Conservation (phyloP, 2,113 vertebrate species). For the Numida meleagris region DNA sequence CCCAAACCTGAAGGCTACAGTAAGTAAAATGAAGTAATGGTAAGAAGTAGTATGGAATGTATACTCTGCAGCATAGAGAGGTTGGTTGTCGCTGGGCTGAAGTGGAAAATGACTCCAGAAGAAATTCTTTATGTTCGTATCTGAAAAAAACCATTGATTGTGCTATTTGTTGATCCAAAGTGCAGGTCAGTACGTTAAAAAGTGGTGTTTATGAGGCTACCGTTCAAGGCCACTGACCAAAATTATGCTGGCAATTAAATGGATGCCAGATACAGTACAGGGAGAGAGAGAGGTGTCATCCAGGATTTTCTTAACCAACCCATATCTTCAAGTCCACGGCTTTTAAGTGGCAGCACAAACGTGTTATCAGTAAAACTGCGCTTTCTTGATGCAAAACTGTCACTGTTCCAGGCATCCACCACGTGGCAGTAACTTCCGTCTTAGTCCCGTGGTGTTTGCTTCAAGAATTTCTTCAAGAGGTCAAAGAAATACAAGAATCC, state of each 20-base stretch:
- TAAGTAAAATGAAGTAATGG: constrained; percentile 38
- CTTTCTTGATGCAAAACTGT: not conserved
- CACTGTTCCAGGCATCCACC: not conserved
- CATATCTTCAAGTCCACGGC: not conserved
- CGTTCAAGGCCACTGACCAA: not conserved
- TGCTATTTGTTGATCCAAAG: constrained; percentile 69
- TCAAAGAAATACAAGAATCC: not conserved
- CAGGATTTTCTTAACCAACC: not conserved
- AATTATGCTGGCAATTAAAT: constrained; percentile 2
- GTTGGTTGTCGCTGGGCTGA: constrained; percentile 38
- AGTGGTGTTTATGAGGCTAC: constrained; percentile 15
- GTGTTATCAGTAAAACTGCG: not conserved
- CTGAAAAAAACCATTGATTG: constrained; percentile 43
- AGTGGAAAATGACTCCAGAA: constrained; percentile 46
- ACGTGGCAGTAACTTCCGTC: not conserved
- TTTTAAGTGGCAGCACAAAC: not conserved
- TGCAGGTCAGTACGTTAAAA: constrained; percentile 56
- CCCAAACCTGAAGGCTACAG: constrained; percentile 54
- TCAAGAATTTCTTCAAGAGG: constrained; percentile 4
- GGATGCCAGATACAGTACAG: not conserved
- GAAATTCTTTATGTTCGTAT: constrained; percentile 19
- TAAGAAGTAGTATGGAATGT: constrained; percentile 72
- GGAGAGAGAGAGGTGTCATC: not conserved
- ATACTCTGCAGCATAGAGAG: constrained; percentile 55
- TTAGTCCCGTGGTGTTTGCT: not conserved